Conservation (phyloP, 2,113 vertebrate species). For the Monopterus albus region DNA sequence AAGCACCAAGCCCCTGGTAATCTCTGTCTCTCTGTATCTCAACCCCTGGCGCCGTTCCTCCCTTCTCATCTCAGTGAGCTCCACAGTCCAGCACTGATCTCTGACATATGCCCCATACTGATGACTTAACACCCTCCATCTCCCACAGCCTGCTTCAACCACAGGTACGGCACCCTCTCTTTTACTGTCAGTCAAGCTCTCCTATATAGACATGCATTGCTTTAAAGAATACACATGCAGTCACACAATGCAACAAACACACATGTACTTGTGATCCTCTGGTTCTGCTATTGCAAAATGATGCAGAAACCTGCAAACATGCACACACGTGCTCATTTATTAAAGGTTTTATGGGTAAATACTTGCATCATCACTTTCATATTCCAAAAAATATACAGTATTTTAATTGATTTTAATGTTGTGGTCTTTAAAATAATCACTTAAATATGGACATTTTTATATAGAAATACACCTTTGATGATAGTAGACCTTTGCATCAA, state of each 20-base stretch:
- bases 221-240: slow-evolving; percentile 33
- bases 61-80: slow-evolving; percentile 58
- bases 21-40: slow-evolving; percentile 47
- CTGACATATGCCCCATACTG: slow-evolving; percentile 75
- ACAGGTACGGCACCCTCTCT: slow-evolving; percentile 55
- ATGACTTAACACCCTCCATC: slow-evolving; percentile 71
- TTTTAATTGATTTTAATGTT: no score
- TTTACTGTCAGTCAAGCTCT: slow-evolving; percentile 54
- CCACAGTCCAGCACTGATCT: slow-evolving; percentile 64
- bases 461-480: no score
- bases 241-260: slow-evolving; percentile 42
- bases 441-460: no score
- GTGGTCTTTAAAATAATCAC: no score
- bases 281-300: slow-evolving; percentile 1
- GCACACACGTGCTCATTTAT: neutral
- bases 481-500: neutral
- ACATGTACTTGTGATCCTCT: no score
- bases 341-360: neutral
- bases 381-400: neutral
- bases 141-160: slow-evolving; percentile 55
- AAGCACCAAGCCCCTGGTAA: slow-evolving; percentile 61
- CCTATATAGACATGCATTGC: slow-evolving; percentile 3
- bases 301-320: slow-evolving; percentile 20
- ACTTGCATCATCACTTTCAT: neutral
- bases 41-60: slow-evolving; percentile 32